Base-by-base conservation (phyloP, 1,140 invertebrate species). In the Delia radicum region DNA sequence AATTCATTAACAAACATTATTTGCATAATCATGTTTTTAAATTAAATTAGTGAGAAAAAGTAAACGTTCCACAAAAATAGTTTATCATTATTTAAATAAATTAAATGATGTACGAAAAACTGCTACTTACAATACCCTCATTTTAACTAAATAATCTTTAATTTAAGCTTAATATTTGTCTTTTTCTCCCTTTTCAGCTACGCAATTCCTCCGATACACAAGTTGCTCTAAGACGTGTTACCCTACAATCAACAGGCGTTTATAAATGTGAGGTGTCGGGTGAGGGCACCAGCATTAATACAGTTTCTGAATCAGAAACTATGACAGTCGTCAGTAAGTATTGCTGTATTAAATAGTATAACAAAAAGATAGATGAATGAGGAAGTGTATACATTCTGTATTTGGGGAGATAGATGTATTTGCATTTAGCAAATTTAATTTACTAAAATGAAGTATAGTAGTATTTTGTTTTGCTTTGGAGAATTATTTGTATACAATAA, bases 221-320 rank as follows among this genome's bases (percentile, higher is more conserved):
- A 82, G 92, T 94, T 12, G 88, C 90, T 74, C 85, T 94, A 71
- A 88, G 88, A 77, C 90, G 90, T 73, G 90, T 94, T 61, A 91
- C 91, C 76, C 87, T 94, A 29, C 88, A 91, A 78, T 92, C 91
- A 76, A 90, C 90, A 26, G 93, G 93, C 73, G 85, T 90, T 18
- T 94, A 94, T 86, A 89, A 92, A 79, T 94, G 93, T 83, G 93
- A 94, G 84, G 92, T 94, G 75, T 93, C 92, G 10, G 93, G 91
- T 10, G 93, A 94, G 85, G 93, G 92, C 48, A 91, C 92, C 29
- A 90, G 89, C 77, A 93, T 94, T 82, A 90, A 92, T 83, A 94
- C 93, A 31, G 92, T 94, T 73, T 91, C 91, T 74, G 91, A 93
- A 81, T 91, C 91, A 79, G 90, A 91, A 79, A 90, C 92, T 81